Evolutionary conservation across 30 jellyfish, hydroid and myxozoan genomes (phyloP).

Genomic region (Turritopsis dohrnii): DNA sequence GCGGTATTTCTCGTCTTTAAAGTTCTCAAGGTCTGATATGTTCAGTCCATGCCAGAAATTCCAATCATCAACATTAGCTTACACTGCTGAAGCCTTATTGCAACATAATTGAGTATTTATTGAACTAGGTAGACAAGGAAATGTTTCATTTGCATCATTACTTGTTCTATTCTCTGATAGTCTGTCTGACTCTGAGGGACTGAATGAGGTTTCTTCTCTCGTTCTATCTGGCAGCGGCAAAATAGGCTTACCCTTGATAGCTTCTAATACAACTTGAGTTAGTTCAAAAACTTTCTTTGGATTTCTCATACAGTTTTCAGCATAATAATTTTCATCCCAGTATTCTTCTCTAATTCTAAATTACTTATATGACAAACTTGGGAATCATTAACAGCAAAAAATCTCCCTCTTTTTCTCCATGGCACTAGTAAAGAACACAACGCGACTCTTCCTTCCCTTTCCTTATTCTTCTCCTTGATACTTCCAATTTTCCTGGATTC

Average conservation of each 20-base stretch:
- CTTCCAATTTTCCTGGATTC: background rate
- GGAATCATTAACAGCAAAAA: background rate
- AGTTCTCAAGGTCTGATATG: no score
- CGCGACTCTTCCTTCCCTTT: background rate
- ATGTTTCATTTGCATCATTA: no score
- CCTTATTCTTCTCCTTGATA: background rate
- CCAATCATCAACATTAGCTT: no score
- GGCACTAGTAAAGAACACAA: background rate
- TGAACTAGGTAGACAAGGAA: no score
- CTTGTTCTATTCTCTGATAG: no score
- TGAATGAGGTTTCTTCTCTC: no score
- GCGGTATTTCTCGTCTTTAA: no score
- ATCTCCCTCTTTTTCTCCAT: background rate
- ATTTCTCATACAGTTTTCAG: background rate
- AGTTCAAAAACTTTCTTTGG: background rate
- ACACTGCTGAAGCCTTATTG: no score
- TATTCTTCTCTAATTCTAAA: background rate
- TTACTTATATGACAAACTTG: background rate
- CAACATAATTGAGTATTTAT: background rate
- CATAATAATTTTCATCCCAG: background rate
- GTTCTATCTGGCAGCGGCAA: background rate
- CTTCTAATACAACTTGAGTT: background rate
- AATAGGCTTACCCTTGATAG: background rate
- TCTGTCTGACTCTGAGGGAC: background rate
- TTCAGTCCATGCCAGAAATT: no score